phyloP scores from a whole-genome alignment of 92 coral and sea anemone genomes.

The Pocillopora grandis region DNA sequence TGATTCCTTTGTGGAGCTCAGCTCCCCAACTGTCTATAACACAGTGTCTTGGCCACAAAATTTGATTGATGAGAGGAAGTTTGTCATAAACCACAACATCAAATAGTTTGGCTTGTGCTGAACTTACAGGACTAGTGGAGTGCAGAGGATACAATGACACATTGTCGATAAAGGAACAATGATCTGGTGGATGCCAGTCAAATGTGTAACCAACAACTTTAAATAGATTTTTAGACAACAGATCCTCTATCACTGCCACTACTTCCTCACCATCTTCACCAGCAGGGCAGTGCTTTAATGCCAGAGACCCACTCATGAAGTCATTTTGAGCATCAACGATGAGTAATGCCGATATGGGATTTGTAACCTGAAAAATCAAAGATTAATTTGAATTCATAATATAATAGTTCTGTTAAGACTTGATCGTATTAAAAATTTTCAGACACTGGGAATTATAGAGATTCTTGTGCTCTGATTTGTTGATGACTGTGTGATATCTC shows the following conservation, averaged over 20 bases:
- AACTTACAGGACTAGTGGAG: slow-evolving; percentile 53
- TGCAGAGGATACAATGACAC: slow-evolving; percentile 73
- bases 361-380: slow-evolving; percentile 12
- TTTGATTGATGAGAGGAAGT: slow-evolving; percentile 61
- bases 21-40: slow-evolving; percentile 87
- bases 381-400: background rate
- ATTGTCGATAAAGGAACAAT: slow-evolving; percentile 89
- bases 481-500: no score
- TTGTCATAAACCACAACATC: slow-evolving; percentile 77
- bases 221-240: slow-evolving; percentile 63
- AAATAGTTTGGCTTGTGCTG: slow-evolving; percentile 68
- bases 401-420: background rate
- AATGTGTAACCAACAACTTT: slow-evolving; percentile 68
- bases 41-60: slow-evolving; percentile 94
- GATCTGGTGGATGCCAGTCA: slow-evolving; percentile 94
- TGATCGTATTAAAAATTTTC: no score
- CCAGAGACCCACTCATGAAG: slow-evolving; percentile 86
- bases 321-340: slow-evolving; percentile 93
- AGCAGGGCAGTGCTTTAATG: slow-evolving; percentile 84
- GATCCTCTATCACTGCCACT: slow-evolving; percentile 62
- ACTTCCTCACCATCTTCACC: slow-evolving; percentile 82
- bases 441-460: no score
- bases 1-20: slow-evolving; percentile 79
- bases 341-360: slow-evolving; percentile 51
- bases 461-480: no score